Evolutionary conservation across 2,888 invertebrate species (phyloP).

Genomic region (Miltochrista miniata): DNA sequence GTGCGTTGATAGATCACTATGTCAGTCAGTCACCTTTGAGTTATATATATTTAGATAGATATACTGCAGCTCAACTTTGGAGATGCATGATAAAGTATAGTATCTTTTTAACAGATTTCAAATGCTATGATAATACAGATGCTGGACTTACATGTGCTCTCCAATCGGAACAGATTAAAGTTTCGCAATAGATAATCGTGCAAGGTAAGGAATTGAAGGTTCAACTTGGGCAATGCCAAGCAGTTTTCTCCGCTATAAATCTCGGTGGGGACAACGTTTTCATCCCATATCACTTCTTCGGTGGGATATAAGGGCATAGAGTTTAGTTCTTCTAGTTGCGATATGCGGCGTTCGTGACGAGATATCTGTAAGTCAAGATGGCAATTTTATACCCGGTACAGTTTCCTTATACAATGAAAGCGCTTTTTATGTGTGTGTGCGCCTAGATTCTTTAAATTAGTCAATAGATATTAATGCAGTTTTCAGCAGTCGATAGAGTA

Average conservation of each 20-base stretch:
- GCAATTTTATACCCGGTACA: neutral
- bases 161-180: constrained; percentile 98
- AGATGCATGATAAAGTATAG: neutral
- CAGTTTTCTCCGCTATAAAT: constrained; percentile 98
- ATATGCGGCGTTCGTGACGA: constrained; percentile 93
- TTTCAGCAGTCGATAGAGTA: too few species aligned
- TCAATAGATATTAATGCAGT: too few species aligned
- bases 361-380: constrained; percentile 82
- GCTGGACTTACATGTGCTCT: constrained; percentile 94
- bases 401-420: too few species aligned
- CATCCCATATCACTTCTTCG: constrained; percentile 99
- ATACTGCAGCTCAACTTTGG: neutral
- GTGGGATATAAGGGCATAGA: constrained; percentile 99
- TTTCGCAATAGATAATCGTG: constrained; percentile 99
- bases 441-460: too few species aligned
- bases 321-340: constrained; percentile 97
- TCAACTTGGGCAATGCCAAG: constrained; percentile 97
- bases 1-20: too few species aligned
- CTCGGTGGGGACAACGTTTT: constrained; percentile 98
- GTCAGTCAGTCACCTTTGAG: too few species aligned
- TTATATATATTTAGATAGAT: too few species aligned
- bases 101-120: neutral
- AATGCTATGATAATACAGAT: neutral
- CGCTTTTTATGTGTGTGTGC: too few species aligned
- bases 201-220: constrained; percentile 98